Evolutionary conservation across 2,113 vertebrate genomes (phyloP).

Genomic region (Puntigrus tetrazona): DNA sequence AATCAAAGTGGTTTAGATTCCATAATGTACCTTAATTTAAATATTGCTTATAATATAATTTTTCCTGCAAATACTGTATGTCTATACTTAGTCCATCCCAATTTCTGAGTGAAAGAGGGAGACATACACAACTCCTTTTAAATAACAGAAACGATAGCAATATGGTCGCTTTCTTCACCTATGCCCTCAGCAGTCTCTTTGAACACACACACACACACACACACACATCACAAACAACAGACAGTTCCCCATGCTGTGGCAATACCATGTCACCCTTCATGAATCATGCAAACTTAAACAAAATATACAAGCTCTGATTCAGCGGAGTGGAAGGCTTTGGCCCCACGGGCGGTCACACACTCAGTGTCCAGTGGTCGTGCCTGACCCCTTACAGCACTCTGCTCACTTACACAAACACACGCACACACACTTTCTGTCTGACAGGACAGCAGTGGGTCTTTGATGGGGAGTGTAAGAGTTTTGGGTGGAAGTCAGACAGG

Average conservation of each 20-base stretch:
- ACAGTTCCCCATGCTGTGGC: conserved; percentile 4
- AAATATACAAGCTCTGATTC: conserved; percentile 78
- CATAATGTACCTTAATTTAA: neutral
- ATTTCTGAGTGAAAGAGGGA: too few relatives aligned
- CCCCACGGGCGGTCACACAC: conserved; percentile 65
- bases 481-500: conserved; percentile 8
- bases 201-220: conserved; percentile 15
- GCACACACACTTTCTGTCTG: conserved; percentile 56
- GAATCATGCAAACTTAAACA: conserved; percentile 88
- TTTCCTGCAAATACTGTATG: neutral
- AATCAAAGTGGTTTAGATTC: neutral
- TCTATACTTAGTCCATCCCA: neutral
- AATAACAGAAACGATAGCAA: neutral
- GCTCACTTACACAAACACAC: conserved; percentile 37
- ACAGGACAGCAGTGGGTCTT: conserved; percentile 66
- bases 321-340: conserved; percentile 74
- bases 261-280: conserved; percentile 77
- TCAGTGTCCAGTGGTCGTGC: conserved; percentile 19
- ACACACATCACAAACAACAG: conserved; percentile 29
- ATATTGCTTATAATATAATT: neutral
- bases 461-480: conserved; percentile 37
- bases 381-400: conserved; percentile 50
- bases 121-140: neutral
- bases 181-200: neutral
- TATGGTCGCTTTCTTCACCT: neutral